A percentile compares a stretch with the other conserved stretches of the same genome.
Conservation (phyloP, 2,797 vertebrate species). For the Pelodytes ibericus region DNA sequence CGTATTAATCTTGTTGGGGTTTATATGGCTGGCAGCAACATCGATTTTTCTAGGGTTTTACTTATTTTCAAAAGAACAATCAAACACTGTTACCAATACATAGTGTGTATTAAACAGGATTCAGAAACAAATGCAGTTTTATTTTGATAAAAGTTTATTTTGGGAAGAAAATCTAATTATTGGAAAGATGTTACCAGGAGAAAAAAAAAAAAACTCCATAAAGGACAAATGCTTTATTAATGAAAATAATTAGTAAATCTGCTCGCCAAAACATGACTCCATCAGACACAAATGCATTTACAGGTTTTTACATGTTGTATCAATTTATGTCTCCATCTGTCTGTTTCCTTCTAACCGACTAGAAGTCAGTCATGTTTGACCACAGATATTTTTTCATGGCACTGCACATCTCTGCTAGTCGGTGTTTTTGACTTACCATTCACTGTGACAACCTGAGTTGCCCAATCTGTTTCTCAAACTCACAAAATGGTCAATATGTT, state of each 20-base stretch:
- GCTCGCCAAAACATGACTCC: slow-evolving; percentile 4
- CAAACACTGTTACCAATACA: too few species aligned
- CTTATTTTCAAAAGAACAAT: too few species aligned
- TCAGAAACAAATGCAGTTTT: too few species aligned
- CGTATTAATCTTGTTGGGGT: too few species aligned
- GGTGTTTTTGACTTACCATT: slow-evolving; percentile 25
- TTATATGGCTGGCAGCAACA: too few species aligned
- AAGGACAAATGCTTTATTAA: background rate
- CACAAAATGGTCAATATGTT: slow-evolving; percentile 25
- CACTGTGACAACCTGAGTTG: slow-evolving; percentile 37
- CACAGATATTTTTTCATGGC: slow-evolving; percentile 38
- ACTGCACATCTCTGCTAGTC: slow-evolving; percentile 21
- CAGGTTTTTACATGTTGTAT: slow-evolving; percentile 35
- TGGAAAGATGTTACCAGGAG: too few species aligned
- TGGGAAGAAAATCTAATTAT: too few species aligned
- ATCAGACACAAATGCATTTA: slow-evolving; percentile 4
- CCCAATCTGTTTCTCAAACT: background rate
- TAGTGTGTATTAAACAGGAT: too few species aligned
- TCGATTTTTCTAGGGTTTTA: too few species aligned
- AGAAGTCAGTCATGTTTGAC: slow-evolving; percentile 36
- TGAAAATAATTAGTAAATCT: background rate
- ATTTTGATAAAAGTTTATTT: too few species aligned
- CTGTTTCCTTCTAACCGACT: slow-evolving; percentile 28
- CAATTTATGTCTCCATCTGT: slow-evolving; percentile 48
- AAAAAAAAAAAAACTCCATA: too few species aligned